These are phyloP conservation scores for Ochotona curzoniae DNA, from an alignment of 2,113 vertebrate genomes.

Conservation along the genomic window DNA sequence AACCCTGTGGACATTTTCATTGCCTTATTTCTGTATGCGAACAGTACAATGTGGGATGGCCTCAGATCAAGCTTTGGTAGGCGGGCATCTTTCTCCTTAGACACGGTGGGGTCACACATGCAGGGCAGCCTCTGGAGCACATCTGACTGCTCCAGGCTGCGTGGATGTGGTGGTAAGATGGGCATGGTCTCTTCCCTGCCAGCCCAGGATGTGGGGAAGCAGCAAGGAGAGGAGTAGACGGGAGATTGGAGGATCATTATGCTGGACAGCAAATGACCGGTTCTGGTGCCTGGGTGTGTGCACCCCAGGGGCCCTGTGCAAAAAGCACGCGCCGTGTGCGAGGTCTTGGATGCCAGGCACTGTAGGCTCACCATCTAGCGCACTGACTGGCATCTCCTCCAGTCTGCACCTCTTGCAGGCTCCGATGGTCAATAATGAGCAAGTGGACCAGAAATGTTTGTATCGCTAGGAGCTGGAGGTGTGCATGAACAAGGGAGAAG, in stretches of 20 bases:
- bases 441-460: neutral
- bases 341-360: neutral
- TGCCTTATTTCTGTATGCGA: neutral
- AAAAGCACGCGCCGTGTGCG: neutral
- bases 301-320: fast-evolving
- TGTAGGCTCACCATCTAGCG: neutral
- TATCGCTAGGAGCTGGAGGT: neutral
- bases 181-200: no score
- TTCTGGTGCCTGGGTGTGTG: no score
- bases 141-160: neutral
- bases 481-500: neutral
- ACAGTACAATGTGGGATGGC: neutral
- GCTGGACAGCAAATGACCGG: neutral
- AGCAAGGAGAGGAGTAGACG: neutral
- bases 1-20: neutral
- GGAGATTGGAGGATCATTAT: neutral
- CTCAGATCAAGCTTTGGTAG: neutral
- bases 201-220: neutral
- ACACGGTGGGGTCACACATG: fast-evolving
- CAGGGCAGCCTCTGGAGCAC: neutral
- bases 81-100: neutral
- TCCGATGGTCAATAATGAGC: neutral
- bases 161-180: neutral
- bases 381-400: neutral
- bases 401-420: neutral